Base-by-base conservation (phyloP, 1,140 invertebrate genomes). In the Aphelinus certus region DNA sequence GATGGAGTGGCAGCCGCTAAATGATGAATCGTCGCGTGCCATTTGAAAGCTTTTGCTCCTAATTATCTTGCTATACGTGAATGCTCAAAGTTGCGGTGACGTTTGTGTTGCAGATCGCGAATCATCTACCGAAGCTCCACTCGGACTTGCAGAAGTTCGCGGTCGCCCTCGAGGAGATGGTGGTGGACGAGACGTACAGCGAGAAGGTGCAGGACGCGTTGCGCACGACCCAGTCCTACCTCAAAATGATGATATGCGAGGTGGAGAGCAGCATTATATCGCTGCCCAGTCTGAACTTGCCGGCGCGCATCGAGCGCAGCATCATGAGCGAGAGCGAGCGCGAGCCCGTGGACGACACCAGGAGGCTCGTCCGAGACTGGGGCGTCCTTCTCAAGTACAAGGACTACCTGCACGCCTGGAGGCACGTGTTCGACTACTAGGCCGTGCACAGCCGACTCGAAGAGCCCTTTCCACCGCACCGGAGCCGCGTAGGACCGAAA, bases 61-160 rank as follows among this genome's bases (percentile, higher is more conserved):
- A 60, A 7, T 3, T 4, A n/a, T 6, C 2, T 60, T 7, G 6
- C 42, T 60, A 2, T 2, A 5, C 47, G n/a, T 49, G 64, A 43
- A 4, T 48, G 43, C 48, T 66, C 9, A 53, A 26, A 26, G 26
- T 26, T 53, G 64, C 48, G 2, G 7, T 6, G 43, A 9, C 57
- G 7, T 9, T 6, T 43, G 2, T 6, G 42, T 84, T 83, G 0
- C 83, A 89, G 88, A 83, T 88, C 49, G 78, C 78, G 1, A 78
- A 81, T 60, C 78, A 86, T 49, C 78, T 88, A 3, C 87, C 88
- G 6, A 85, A 85, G 57, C 45, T 89, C 42, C 84, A 88, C 56
- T 68, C 79, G 70, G 86, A 89, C 26, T 78, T 89, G 0, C 88
- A 89, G 67, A 88, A 88, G 68, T 89, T 89, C 71, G 84, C 87